Percentiles rank a stretch among this genome's conserved stretches.
phyloP scores from a whole-genome alignment of 1,140 invertebrate genomes.

The Brachionus plicatilis region DNA sequence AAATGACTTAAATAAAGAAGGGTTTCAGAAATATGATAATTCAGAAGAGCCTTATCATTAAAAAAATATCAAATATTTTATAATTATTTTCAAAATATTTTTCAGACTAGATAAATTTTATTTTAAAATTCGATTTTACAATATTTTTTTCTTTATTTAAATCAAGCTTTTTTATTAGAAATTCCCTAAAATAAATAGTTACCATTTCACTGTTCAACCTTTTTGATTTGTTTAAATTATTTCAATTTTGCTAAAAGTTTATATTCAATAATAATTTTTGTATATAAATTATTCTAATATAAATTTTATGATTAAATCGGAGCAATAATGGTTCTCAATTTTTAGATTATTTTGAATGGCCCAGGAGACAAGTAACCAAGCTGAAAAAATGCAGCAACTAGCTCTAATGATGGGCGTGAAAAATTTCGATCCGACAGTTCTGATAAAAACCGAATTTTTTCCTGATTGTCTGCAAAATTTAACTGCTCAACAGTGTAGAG shows the following conservation, averaged over 20 bases:
- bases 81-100: background rate
- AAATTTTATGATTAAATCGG: background rate
- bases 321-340: background rate
- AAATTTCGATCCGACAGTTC: background rate
- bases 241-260: background rate
- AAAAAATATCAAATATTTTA: background rate
- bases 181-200: background rate
- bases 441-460: slow-evolving; percentile 19
- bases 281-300: background rate
- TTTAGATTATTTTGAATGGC: background rate
- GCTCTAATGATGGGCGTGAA: background rate
- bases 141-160: background rate
- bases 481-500: background rate
- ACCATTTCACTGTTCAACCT: background rate
- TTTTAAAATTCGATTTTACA: too few relatives aligned
- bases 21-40: background rate
- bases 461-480: slow-evolving; percentile 27
- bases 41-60: background rate
- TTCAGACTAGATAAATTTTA: too few relatives aligned
- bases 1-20: background rate
- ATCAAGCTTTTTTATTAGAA: background rate
- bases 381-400: background rate
- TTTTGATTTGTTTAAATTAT: background rate
- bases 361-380: background rate
- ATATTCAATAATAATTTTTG: background rate